Percentiles rank a stretch among this genome's conserved stretches.
These are phyloP conservation scores for Thera britannica DNA, from an alignment of 2,888 invertebrate species.

Conservation along the genomic window DNA sequence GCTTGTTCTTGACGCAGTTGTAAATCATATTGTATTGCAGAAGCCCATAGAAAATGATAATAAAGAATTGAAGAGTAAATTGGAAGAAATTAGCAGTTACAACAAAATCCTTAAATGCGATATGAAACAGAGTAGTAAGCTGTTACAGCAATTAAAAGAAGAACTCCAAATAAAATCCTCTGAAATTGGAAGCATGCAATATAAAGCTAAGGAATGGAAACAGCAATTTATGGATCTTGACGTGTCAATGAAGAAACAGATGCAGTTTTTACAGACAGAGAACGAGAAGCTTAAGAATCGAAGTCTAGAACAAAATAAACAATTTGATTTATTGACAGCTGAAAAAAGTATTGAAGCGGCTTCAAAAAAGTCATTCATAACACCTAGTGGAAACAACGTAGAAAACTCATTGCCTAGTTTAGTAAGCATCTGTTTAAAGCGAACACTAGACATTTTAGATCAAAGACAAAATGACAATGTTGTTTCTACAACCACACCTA, in stretches of 20 bases:
- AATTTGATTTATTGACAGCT: constrained; percentile 27
- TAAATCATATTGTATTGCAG: constrained; percentile 41
- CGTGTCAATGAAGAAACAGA: constrained; percentile 55
- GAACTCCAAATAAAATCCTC: constrained; percentile 58
- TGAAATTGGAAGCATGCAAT: constrained; percentile 59
- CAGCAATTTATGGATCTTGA: constrained; percentile 56
- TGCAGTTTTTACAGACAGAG: constrained; percentile 55
- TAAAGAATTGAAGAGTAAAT: constrained; percentile 29
- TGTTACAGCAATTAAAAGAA: constrained; percentile 54
- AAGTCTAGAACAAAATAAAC: constrained; percentile 29
- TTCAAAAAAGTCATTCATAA: not conserved
- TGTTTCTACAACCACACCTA: constrained; percentile 42
- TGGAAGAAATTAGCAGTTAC: constrained; percentile 21
- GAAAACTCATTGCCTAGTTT: constrained; percentile 65
- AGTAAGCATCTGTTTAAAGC: constrained; percentile 67
- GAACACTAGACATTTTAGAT: constrained; percentile 59
- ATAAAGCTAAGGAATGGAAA: constrained; percentile 58
- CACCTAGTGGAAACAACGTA: constrained; percentile 21
- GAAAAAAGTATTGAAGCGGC: constrained; percentile 4
- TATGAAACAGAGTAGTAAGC: constrained; percentile 49
- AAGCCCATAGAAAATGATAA: constrained; percentile 51
- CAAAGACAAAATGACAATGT: constrained; percentile 49
- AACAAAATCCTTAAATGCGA: constrained; percentile 40
- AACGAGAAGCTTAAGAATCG: constrained; percentile 56
- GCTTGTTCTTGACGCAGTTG: constrained; percentile 55